Evolutionary conservation across 2,113 vertebrate species (phyloP).

Genomic region (Galemys pyrenaicus): DNA sequence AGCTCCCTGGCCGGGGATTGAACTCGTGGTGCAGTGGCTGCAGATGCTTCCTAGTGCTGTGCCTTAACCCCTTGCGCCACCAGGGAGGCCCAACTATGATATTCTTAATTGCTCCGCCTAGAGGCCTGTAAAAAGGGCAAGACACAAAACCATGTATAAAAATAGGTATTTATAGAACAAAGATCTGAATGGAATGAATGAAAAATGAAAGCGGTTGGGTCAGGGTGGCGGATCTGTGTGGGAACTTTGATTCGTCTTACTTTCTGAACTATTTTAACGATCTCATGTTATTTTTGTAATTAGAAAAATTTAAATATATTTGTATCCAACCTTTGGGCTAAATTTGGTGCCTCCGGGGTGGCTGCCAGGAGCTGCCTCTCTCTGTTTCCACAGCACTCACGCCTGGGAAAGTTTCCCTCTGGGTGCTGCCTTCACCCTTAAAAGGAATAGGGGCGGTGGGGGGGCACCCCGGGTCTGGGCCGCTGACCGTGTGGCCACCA

Average conservation of each 20-base stretch:
- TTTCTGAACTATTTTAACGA: slow-evolving; percentile 36
- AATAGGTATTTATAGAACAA: too few relatives aligned
- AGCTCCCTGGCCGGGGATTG: too few relatives aligned
- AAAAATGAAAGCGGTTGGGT: neutral
- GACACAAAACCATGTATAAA: too few relatives aligned
- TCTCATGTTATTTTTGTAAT: slow-evolving; percentile 57
- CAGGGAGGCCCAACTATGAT: too few relatives aligned
- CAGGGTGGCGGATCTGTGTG: neutral
- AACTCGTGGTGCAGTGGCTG: too few relatives aligned
- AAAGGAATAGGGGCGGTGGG: slow-evolving; percentile 83
- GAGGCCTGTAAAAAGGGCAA: too few relatives aligned
- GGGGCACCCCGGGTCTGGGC: slow-evolving; percentile 72
- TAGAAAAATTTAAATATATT: slow-evolving; percentile 43
- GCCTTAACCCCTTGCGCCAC: too few relatives aligned
- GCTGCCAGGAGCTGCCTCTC: slow-evolving; percentile 48
- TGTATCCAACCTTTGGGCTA: slow-evolving; percentile 67
- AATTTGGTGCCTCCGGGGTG: slow-evolving; percentile 62
- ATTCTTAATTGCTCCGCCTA: too few relatives aligned
- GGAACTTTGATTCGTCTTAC: neutral
- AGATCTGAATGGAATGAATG: too few relatives aligned
- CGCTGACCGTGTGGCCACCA: slow-evolving; percentile 51
- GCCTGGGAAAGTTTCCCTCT: slow-evolving; percentile 68
- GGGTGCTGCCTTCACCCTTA: slow-evolving; percentile 79
- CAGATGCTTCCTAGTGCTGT: too few relatives aligned
- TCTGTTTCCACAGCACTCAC: slow-evolving; percentile 30